Percentiles rank a stretch among this genome's conserved stretches.
Evolutionary conservation across 2,797 vertebrate species (phyloP).

Genomic region (Muscicapa comitata): DNA sequence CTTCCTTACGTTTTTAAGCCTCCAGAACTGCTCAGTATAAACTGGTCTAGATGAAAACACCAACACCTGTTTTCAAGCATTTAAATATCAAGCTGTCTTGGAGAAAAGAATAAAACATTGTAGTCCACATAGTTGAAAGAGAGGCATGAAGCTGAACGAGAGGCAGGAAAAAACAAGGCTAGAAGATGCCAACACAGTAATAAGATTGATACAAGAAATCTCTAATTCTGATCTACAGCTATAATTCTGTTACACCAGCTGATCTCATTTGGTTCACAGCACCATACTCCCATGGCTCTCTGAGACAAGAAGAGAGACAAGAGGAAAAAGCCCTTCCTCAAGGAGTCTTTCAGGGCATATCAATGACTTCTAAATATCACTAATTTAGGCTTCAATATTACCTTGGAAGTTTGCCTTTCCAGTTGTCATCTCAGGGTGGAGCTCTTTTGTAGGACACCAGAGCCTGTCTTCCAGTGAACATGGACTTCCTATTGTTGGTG

Average conservation of each 20-base stretch:
- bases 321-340: accelerated
- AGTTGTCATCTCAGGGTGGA: background rate
- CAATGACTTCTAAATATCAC: background rate
- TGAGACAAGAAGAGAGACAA: background rate
- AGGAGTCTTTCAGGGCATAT: accelerated
- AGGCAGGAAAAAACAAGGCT: background rate
- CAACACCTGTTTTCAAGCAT: background rate
- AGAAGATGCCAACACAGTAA: background rate
- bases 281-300: background rate
- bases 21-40: background rate
- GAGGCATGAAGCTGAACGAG: background rate
- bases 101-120: background rate
- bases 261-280: background rate
- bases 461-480: background rate
- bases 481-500: background rate
- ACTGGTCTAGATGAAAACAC: background rate
- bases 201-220: background rate
- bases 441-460: background rate
- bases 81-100: background rate
- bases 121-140: background rate
- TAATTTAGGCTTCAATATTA: background rate
- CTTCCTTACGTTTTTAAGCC: background rate
- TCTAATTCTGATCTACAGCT: background rate
- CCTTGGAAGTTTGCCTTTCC: background rate
- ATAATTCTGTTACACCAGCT: background rate